Evolutionary conservation across 2,888 invertebrate species (phyloP), one percentile per base, ranked within the genome.

Genomic region (Leptogaster cylindrica): DNA sequence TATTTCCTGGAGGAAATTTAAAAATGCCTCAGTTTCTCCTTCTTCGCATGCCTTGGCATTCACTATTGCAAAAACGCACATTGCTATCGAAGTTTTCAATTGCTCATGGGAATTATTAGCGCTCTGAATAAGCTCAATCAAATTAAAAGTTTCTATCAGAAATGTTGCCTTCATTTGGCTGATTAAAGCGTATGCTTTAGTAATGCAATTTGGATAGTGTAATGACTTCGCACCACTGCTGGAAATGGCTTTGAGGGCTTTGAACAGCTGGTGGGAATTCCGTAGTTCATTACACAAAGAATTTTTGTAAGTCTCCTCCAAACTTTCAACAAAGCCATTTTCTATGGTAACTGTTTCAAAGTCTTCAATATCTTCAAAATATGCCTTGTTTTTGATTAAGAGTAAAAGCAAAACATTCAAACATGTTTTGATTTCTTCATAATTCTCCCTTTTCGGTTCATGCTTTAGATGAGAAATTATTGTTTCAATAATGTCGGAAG

Each of bases 1-100:
- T 28, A 65, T 48, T 14, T 41, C 44, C n/a, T 50, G 39, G 3
- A 67, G 16, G 44, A 63, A 69, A n/a, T 65, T 44, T 23, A 69
- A 25, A 18, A 33, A 55, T 7, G n/a, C 1, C 3, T 55, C 55
- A 10, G 36, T 12, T 55, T 48, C 58, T 20, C 5, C 25, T 14
- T 39, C 18, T 2, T 10, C 25, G 2, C 27, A 0, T 28, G 16
- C 51, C 8, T 28, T 36, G 6, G 14, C 8, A 3, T 8, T 23
- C 12, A 36, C 8, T 12, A 55, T 16, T 12, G n/a, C 23, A 36
- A 23, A 18, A 23, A 55, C 23, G 10, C 18, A 55, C 6, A 55
- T 12, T 3, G 55, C 36, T 23, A 55, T 20, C 2, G 55, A 36
- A n/a, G 7, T 16, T 18, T 39, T 55, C n/a, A 55, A 20, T 20